Evolutionary conservation across 2,888 invertebrate genomes (phyloP), one percentile per base, ranked within the genome.

Genomic region (Villa cingulata): DNA sequence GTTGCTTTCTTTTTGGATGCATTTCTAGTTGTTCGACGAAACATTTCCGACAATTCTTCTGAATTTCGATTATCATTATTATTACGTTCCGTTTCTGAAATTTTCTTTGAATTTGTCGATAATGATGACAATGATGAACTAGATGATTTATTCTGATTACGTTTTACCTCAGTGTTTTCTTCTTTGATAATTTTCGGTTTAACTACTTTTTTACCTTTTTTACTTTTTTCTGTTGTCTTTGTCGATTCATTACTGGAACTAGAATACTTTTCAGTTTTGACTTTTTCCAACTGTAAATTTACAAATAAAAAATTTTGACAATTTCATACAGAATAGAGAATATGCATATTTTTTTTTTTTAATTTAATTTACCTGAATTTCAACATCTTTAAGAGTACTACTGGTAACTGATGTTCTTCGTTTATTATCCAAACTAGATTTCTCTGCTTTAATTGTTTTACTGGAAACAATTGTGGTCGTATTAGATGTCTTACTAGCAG

Each of bases 261-360:
- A 9, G 15, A 14, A 15, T 4, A 3, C 16, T 2, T n/a, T 27
- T 41, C 27, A 7, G 43, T 64, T 66, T 27, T 27, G 10, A 27
- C 10, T 27, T 27, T 27, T 10, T 27, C 27, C 27, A 27, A 27
- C 27, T 27, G 27, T 1, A n/a, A n/a, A n/a, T n/a, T n/a, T n/a
- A n/a, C n/a, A n/a, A n/a, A n/a, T n/a, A n/a, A 6, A 27, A 27
- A 27, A 27, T 27, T 27, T 10, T 9, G 27, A 27, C 6, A 9
- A 9, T 27, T 6, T 9, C 6, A 27, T 2, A 27, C 6, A 1
- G 10, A 27, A 27, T 9, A 27, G 10, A 27, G 4, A 27, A 2
- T 9, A 27, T 27, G 1, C 9, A 12, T 32, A 1, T 12, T 3
- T 5, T 4, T 9, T 12, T 32, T 46, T 48, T 49, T 16, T 51